Base-by-base conservation (phyloP, 2,888 invertebrate species). In the Tyria jacobaeae region DNA sequence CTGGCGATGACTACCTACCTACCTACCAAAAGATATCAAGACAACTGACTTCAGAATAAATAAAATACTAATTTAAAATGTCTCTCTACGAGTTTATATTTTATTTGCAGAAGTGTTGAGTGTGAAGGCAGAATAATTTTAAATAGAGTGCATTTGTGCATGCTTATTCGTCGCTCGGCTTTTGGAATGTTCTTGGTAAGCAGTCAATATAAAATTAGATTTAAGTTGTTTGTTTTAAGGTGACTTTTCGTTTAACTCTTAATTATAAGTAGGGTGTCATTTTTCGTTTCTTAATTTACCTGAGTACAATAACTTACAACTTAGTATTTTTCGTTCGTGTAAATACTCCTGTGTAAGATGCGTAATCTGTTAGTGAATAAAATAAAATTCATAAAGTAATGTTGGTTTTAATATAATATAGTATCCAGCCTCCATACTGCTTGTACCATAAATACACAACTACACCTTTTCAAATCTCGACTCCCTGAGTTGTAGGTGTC, bases 301-400 rank as follows among this genome's bases (percentile, higher is more conserved):
- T 84, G 87, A 90, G 86, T 90, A 89, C 89, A 88, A 86, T 88
- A 85, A 84, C 81, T 76, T 82, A 84, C 81, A 80, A 74, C 77
- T 78, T 86, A 85, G 85, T 80, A 76, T 82, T 71, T 79, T 77
- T 79, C 71, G 75, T 81, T 81, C 75, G 63, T 91, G 90, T 90
- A 91, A 83, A 91, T 91, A 90, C 81, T 83, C 76, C 81, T 76
- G 75, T 86, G 83, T 89, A 88, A 87, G 78, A 77, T 79, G 79
- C 83, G 78, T 89, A 87, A 88, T 80, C 83, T 84, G 83, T 89
- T 91, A 90, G 90, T 85, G 83, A 86, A 86, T 89, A 85, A 83
- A 85, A 89, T 84, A 84, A 84, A 82, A 89, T 88, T 88, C 86
- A 89, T 83, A 83, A 82, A 78, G 44, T 21, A 35, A 21, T 52